Conservation (phyloP, 2,888 invertebrate species). For the Cantharis lateralis region DNA sequence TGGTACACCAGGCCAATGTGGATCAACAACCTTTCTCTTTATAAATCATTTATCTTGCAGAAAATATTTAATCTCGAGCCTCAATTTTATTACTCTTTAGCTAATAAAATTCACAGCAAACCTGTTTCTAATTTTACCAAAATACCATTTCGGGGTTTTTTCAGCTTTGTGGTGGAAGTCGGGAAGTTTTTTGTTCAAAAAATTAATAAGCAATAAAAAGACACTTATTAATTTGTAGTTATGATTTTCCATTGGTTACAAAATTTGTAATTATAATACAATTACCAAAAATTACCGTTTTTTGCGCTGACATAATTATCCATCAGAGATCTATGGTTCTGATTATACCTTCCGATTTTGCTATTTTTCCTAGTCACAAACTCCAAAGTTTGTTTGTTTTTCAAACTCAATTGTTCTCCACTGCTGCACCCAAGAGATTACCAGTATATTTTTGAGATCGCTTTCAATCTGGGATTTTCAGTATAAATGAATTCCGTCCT, state of each 20-base stretch:
- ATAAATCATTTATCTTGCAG: background rate
- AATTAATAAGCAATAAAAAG: too few species aligned
- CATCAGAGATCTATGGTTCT: background rate
- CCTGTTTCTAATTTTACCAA: background rate
- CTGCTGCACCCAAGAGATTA: background rate
- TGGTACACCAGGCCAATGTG: background rate
- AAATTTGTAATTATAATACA: background rate
- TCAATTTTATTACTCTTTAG: background rate
- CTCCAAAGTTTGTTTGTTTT: too few species aligned
- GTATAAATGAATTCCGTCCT: too few species aligned
- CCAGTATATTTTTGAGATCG: too few species aligned
- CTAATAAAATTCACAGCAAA: background rate
- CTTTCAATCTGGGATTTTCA: too few species aligned
- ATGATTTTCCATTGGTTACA: background rate
- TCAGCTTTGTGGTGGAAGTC: too few species aligned
- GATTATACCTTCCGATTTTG: background rate
- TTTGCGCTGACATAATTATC: background rate
- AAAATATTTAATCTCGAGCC: background rate
- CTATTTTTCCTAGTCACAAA: background rate
- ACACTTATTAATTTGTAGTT: background rate
- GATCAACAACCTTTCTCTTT: background rate
- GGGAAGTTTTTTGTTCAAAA: too few species aligned
- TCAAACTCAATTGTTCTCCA: background rate
- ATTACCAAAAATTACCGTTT: background rate
- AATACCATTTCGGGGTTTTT: background rate